Evolutionary conservation across 2,797 vertebrate species (phyloP), one percentile per base, ranked within the genome.

Genomic region (Micrastur ruficollis): DNA sequence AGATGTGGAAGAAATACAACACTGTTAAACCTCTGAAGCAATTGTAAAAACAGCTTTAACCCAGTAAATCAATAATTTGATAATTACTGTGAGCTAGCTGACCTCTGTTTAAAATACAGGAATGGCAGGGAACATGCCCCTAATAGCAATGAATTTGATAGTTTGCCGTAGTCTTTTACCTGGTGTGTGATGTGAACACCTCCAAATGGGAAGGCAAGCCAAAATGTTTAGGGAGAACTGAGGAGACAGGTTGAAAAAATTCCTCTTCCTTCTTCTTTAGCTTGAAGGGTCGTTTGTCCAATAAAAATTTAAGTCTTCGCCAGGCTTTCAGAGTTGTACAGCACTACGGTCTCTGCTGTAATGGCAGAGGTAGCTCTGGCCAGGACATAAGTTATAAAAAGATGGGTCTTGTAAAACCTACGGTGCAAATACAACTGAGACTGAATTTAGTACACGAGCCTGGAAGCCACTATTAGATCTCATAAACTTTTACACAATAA

Each of bases 21-120:
- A 72, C 79, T 79, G 73, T 88, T 94, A 95, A 95, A 88, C 84
- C 95, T 93, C 96, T 76, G 76, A 93, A 97, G 93, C 86, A 97
- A 97, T 94, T 95, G 96, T 95, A 91, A 94, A 93, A 97, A 82
- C 65, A 86, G 89, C 66, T 86, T 88, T 91, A 96, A 82, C 84
- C 76, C 89, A 74, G 76, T 89, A 94, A 97, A 97, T 97, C 96
- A 97, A 97, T 97, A 94, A 97, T 97, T 97, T 96, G 95, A 94
- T 97, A 97, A 97, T 97, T 96, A 92, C 93, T 93, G 89, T 80
- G 86, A 93, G 92, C 92, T 86, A 63, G 81, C 86, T 95, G 96
- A 93, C 94, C 92, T 95, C 96, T 95, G 52, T 88, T 97, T 96
- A 93, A 96, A 96, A 96, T 76, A 90, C 59, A 96, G 73, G 63